Evolutionary conservation across 35 echinoderm and acorn worm species (phyloP).

Genomic region (Eucidaris tribuloides): DNA sequence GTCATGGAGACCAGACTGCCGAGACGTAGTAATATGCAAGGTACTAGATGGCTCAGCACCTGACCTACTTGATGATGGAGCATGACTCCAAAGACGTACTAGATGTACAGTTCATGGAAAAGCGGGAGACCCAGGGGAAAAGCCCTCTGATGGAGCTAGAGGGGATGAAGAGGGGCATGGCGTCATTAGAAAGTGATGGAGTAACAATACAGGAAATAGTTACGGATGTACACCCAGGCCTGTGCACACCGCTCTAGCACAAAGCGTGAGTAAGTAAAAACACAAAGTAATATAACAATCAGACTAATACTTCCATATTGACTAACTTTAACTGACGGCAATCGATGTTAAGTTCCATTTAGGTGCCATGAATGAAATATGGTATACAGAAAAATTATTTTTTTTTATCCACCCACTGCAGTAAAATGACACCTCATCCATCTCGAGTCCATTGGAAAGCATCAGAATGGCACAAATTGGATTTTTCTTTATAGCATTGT

Average conservation of each 20-base stretch:
- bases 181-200: not conserved
- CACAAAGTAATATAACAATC: too few relatives aligned
- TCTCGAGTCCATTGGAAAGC: not conserved
- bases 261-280: too few relatives aligned
- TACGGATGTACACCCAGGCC: not conserved
- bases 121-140: not conserved
- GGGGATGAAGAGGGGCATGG: not conserved
- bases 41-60: slow-evolving; percentile 1
- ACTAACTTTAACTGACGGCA: too few relatives aligned
- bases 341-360: slow-evolving; percentile 10
- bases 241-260: too few relatives aligned
- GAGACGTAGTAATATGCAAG: not conserved
- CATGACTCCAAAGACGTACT: not conserved
- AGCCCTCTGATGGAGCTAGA: not conserved
- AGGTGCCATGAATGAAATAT: not conserved
- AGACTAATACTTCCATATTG: too few relatives aligned
- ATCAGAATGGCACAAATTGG: not conserved
- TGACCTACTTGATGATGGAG: not conserved
- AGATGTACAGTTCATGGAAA: not conserved
- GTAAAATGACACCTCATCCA: not conserved
- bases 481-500: too few relatives aligned
- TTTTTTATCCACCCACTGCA: slow-evolving; percentile 2
- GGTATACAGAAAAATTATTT: not conserved
- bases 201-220: not conserved
- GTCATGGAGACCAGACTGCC: not conserved